Evolutionary conservation across 2,113 vertebrate genomes (phyloP).

Genomic region (Phrynocephalus versicolor): DNA sequence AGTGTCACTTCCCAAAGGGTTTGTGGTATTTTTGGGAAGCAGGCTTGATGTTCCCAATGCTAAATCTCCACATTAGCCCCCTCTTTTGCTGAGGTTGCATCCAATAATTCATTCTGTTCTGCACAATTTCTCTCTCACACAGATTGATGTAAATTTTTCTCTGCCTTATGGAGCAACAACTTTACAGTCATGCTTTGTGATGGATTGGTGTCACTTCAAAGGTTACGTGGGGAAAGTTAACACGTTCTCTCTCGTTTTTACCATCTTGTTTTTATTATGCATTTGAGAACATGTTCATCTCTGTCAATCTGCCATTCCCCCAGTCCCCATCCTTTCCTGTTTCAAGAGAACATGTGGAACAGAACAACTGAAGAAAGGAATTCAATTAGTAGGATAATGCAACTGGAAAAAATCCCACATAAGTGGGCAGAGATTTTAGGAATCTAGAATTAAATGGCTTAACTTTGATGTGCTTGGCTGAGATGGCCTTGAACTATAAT

Average conservation of each 20-base stretch:
- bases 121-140: neutral
- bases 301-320: accelerated
- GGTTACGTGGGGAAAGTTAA: neutral
- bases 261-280: neutral
- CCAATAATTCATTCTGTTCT: neutral
- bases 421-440: constrained; percentile 20
- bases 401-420: accelerated
- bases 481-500: neutral
- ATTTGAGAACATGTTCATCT: accelerated
- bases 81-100: neutral
- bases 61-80: neutral
- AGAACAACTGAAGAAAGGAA: neutral
- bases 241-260: neutral
- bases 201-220: neutral
- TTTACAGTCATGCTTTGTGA: neutral
- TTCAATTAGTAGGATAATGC: neutral
- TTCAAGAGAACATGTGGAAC: neutral
- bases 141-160: neutral
- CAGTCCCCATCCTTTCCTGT: constrained; percentile 2
- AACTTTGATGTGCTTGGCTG: neutral
- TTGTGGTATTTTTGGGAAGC: neutral
- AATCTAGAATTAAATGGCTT: neutral
- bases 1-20: neutral
- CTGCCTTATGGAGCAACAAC: neutral
- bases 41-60: neutral